Evolutionary conservation across 2,797 vertebrate genomes (phyloP), one percentile per base, ranked within the genome.

Genomic region (Gymnopithys bicolor): DNA sequence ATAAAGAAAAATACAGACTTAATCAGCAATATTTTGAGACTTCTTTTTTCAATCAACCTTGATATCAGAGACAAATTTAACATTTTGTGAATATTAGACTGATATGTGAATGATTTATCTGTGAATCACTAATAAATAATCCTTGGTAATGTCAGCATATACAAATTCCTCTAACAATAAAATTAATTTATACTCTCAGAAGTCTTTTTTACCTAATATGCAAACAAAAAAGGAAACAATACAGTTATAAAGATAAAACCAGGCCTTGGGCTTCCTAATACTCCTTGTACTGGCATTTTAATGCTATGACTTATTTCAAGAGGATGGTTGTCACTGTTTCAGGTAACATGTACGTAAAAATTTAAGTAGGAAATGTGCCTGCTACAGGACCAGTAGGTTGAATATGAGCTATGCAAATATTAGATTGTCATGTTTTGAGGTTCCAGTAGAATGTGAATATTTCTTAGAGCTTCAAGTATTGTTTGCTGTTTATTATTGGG

Each of bases 361-460:
- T 60, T 45, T 63, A 58, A n/a, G 15, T 41, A 77, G 22, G 16
- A 58, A 58, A 27, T 53, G 73, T 28, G 9, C 5, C 19, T 59
- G 23, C 7, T 62, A 37, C 5, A 51, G 23, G 23, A 78, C 10
- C 14, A 59, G 8, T 23, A 27, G 13, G 16, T 7, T 41, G 28
- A 68, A 49, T 48, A 63, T 35, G 15, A 84, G 11, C 19, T 28
- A 30, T 30, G 5, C 3, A 68, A 84, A 33, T 63, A 78, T 30
- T 55, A 37, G 10, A 11, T 37, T 55, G 5, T 52, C 11, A 7
- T 39, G 6, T 69, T 90, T 76, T 74, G 35, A 85, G 39, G 28
- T 59, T 5, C 19, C 22, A 13, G 23, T 23, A 71, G 32, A 4
- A 35, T 2, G 2, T 7, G 32, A 4, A 35, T 2, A 2, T 7